phyloP scores from a whole-genome alignment of 2,797 vertebrate species.

The Leptatherina wallacei region DNA sequence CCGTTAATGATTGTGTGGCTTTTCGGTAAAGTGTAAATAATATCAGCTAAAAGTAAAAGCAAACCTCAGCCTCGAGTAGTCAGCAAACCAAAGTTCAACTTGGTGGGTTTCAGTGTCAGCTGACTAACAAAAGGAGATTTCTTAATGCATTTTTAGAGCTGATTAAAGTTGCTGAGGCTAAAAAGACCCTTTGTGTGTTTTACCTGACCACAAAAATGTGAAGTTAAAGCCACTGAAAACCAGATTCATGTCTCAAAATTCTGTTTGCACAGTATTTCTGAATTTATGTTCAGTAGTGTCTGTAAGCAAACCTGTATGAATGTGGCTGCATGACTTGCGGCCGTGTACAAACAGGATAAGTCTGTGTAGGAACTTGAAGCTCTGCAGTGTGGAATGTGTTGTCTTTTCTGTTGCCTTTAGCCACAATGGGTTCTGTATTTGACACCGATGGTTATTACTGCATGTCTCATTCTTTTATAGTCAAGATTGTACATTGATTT shows the following conservation, averaged over 20 bases:
- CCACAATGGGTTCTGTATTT: neutral
- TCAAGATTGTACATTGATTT: neutral
- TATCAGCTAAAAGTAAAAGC: constrained; percentile 1
- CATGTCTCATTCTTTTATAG: neutral
- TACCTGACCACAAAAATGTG: neutral
- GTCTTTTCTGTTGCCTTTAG: constrained; percentile 59
- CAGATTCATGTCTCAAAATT: neutral
- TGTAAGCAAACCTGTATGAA: neutral
- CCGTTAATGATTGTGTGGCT: neutral
- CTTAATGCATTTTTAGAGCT: constrained; percentile 46
- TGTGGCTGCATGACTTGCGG: neutral
- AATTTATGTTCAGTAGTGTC: neutral
- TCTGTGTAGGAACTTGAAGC: constrained; percentile 65
- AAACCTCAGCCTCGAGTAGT: constrained; percentile 16
- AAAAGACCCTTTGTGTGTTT: too few relatives aligned
- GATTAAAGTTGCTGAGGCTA: constrained; percentile 35
- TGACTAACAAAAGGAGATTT: constrained; percentile 66
- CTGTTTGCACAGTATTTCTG: neutral
- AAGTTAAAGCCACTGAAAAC: neutral
- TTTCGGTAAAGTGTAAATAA: neutral
- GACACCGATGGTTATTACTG: neutral
- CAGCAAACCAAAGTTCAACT: constrained; percentile 48
- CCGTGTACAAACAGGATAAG: constrained; percentile 46
- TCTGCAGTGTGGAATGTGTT: constrained; percentile 63
- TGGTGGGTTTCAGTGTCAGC: constrained; percentile 35